A percentile compares a stretch with the other conserved stretches of the same genome.
phyloP scores from a whole-genome alignment of 2,888 invertebrate species.

The Drosophila cognata region DNA sequence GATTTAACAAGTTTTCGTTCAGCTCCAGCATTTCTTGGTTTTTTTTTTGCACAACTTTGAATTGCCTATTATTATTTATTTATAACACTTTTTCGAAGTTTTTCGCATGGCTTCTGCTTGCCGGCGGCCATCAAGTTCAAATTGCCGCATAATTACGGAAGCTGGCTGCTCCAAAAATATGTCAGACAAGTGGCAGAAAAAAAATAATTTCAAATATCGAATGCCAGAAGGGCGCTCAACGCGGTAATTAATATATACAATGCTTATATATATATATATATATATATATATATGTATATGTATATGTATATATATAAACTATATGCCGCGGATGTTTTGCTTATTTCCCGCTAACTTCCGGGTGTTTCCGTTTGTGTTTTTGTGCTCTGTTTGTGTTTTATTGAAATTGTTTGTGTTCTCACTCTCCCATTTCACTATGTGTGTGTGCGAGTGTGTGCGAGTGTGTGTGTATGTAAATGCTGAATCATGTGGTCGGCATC shows the following conservation, averaged over 20 bases:
- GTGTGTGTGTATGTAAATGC: conserved; percentile 2
- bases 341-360: conserved; percentile 77
- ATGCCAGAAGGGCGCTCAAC: conserved; percentile 8
- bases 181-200: conserved; percentile 17
- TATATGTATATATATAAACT: conserved; percentile 50
- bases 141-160: conserved; percentile 47
- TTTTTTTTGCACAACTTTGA: background rate
- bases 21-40: conserved; percentile 32
- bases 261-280: conserved; percentile 33
- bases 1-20: conserved; percentile 59
- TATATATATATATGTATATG: conserved; percentile 56
- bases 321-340: conserved; percentile 70
- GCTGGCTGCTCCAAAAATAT: conserved; percentile 17
- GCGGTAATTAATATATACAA: conserved; percentile 53
- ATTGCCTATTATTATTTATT: conserved; percentile 3
- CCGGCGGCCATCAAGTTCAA: conserved; percentile 40
- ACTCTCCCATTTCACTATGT: background rate
- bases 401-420: conserved; percentile 37
- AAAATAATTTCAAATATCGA: conserved; percentile 1
- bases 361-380: conserved; percentile 50
- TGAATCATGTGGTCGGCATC: conserved; percentile 5
- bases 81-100: background rate
- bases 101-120: background rate
- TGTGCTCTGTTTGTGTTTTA: conserved; percentile 38
- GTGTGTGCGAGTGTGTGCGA: background rate